These are phyloP conservation scores for Casuarius casuarius DNA, from an alignment of 2,113 vertebrate genomes.

Conservation along the genomic window DNA sequence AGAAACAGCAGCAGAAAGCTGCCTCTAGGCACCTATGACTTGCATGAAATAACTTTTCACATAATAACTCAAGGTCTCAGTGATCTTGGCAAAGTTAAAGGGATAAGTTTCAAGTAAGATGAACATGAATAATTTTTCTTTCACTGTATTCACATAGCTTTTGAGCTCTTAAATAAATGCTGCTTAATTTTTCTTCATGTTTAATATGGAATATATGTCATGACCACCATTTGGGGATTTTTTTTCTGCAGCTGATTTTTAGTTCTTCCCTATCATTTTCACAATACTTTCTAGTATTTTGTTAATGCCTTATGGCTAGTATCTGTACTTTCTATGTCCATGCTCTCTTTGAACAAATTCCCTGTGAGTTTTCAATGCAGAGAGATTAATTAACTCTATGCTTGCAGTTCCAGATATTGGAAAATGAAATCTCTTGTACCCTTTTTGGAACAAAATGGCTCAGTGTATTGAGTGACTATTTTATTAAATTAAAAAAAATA, in stretches of 20 bases:
- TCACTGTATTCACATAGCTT: background rate
- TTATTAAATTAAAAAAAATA: background rate
- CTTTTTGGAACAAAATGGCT: background rate
- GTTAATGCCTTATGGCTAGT: background rate
- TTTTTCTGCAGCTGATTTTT: background rate
- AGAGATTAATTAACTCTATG: background rate
- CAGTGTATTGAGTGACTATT: background rate
- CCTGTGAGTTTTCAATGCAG: background rate
- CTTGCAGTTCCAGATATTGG: background rate
- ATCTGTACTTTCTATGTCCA: background rate
- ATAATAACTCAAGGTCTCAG: constrained; percentile 22
- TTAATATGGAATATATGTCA: background rate
- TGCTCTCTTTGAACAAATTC: background rate
- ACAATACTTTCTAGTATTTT: background rate
- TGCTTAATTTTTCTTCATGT: background rate
- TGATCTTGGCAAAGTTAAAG: constrained; percentile 31
- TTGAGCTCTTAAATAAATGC: background rate
- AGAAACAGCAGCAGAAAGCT: background rate
- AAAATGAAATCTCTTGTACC: background rate
- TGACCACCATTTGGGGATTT: background rate
- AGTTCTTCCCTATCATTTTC: background rate
- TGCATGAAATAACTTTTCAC: constrained; percentile 11
- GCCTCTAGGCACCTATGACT: constrained; percentile 18
- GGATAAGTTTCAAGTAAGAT: background rate
- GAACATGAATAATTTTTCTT: background rate